Base-by-base conservation (phyloP, 2,888 invertebrate genomes). In the Tetranychus truncatus region DNA sequence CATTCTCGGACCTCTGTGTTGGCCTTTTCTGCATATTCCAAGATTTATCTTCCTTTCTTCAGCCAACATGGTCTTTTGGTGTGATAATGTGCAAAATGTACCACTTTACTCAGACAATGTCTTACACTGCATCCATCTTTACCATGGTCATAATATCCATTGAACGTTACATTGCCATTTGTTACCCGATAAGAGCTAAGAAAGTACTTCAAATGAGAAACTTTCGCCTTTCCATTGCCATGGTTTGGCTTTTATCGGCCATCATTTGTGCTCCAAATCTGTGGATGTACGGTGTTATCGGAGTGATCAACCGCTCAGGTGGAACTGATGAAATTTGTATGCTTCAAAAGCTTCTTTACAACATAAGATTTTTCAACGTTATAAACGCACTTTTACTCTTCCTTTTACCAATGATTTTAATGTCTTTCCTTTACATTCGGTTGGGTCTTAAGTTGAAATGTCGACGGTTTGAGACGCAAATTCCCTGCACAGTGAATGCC, bases 21-120 rank as follows among this genome's bases (percentile, higher is more conserved):
- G 92, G 91, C 9, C 86, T 92, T 75, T 93, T 94, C 83, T 94
- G 93, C 83, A 91, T 93, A 76, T 89, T 91, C 82, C 93, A 93
- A 82, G 93, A 91, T 81, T 85, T 94, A 80, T 88, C 89, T 72
- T 90, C 89, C 79, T 85, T 91, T 45, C 71, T 74, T 11, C 21
- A 21, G 20, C 74, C 75, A 86, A 90, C 89, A 80, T 91, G 91
- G 91, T 87, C 89, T 75, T 87, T 91, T 78, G 91, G 92, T 4
- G 88, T 89, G 80, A 89, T 91, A 81, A 85, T 94, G 78, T 95
- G 94, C 84, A 91, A 91, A 82, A 89, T 92, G 87, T 92, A 93
- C 84, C 90, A 91, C 84, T 92, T 92, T 82, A 88, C 92, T 24
- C 90, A 92, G 82, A 89, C 91, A 18, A 84, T 94, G 79, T 91